phyloP scores from a whole-genome alignment of 2,797 vertebrate genomes.

The Aldrovandia affinis region DNA sequence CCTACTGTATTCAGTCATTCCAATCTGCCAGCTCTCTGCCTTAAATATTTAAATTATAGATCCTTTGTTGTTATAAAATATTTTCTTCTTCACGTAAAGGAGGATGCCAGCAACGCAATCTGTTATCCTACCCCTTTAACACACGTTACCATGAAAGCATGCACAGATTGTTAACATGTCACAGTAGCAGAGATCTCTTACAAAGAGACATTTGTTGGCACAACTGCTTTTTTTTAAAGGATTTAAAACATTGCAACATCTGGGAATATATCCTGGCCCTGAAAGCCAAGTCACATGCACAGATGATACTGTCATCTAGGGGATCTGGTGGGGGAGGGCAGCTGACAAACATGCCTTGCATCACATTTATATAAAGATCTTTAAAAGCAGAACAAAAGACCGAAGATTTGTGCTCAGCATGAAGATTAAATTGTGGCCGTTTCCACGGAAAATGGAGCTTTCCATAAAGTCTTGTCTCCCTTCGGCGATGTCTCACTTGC shows the following conservation, averaged over 20 bases:
- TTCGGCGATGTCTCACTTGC: slow-evolving; percentile 60
- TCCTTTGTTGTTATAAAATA: background rate
- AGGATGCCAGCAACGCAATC: background rate
- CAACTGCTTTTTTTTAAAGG: slow-evolving; percentile 7
- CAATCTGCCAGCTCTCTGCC: background rate
- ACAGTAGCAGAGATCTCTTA: background rate
- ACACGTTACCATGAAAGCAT: background rate
- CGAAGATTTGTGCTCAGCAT: slow-evolving; percentile 64
- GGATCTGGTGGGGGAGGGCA: background rate
- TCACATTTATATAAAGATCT: slow-evolving; percentile 69
- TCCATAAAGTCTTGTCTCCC: slow-evolving; percentile 62
- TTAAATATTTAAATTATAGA: background rate
- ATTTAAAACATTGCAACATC: background rate
- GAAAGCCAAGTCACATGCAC: background rate
- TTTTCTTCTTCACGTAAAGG: background rate
- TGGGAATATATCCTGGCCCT: slow-evolving; percentile 3
- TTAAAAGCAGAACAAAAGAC: slow-evolving; percentile 70
- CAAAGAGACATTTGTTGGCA: background rate
- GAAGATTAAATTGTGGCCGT: slow-evolving; percentile 69
- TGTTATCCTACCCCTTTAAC: background rate
- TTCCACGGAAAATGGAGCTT: slow-evolving; percentile 43
- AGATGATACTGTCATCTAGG: background rate
- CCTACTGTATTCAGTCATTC: background rate
- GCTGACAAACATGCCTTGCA: slow-evolving; percentile 39
- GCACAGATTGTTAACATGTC: background rate